Base-by-base conservation (phyloP, 2,797 vertebrate species). In the Antrozous pallidus region DNA sequence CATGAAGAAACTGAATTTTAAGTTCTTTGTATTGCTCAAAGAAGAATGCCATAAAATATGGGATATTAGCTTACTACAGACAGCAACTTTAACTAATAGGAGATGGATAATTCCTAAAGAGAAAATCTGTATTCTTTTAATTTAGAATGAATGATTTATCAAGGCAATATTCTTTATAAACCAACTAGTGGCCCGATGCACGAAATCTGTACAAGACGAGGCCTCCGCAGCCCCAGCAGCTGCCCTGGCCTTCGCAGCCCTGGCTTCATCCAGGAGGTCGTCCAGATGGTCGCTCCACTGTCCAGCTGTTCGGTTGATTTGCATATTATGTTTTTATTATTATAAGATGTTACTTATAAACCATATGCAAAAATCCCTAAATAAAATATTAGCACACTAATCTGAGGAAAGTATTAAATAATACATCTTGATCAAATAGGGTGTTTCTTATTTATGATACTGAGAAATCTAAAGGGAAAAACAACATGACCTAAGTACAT, bases 1-100 rank as follows among this genome's bases (percentile, higher is more conserved):
- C 63, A 49, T 28, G 24, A 91, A 92, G 28, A 54, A 90, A 87
- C 3, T 88, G 42, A 47, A 91, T 77, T 82, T 82, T 82, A 94
- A 70, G 3, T 45, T 18, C 58, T n/a, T 63, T 70, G 33, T 77
- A 51, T 24, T 70, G 24, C 13, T 88, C 49, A 75, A 47, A 67
- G 75, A 87, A 61, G n/a, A 33, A 54, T 54, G 13, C n/a, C 36
- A 63, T 12, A 16, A n/a, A 63, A 24, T 63, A 26, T 63, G 8
- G 9, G 18, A 24, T 94, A 82, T 82, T 40, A 81, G 14, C 69
- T 82, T 82, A 70, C 75, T 22, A 26, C 0, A 77, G 49, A 45
- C 7, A 77, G 51, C 18, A 88, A 88, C 51, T 38, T 5, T 77
- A 77, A 61, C 24, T 69, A 87, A 75, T 31, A 24, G 26, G 45